Conservation (phyloP, 2,888 invertebrate genomes). For the Fabriciana adippe region DNA sequence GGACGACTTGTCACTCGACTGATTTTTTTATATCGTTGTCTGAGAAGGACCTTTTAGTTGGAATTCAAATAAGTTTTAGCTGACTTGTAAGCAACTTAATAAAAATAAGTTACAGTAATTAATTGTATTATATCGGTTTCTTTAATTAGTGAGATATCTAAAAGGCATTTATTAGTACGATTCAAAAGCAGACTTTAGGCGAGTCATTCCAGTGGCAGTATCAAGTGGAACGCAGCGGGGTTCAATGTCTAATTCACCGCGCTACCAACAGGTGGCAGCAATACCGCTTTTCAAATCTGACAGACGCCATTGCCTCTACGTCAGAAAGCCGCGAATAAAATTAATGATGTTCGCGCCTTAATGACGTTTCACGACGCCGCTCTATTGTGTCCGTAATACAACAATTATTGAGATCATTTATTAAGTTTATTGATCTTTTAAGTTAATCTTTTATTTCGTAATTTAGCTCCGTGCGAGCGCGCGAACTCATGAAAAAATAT, state of each 20-base stretch:
- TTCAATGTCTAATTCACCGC: conserved; percentile 76
- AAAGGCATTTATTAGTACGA: conserved; percentile 39
- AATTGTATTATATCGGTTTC: conserved; percentile 35
- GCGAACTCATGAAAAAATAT: conserved; percentile 78
- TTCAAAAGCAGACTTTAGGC: conserved; percentile 48
- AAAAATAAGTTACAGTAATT: conserved; percentile 24
- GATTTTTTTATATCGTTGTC: conserved; percentile 25
- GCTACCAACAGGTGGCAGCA: conserved; percentile 82
- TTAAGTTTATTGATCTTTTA: conserved; percentile 83
- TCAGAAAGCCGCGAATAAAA: conserved; percentile 82
- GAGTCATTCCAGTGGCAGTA: conserved; percentile 78
- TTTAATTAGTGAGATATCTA: conserved; percentile 40
- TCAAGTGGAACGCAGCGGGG: conserved; percentile 76
- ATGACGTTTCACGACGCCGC: conserved; percentile 81
- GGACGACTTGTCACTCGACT: conserved; percentile 23
- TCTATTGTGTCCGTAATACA: conserved; percentile 82
- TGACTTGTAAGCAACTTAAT: conserved; percentile 15
- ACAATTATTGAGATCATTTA: conserved; percentile 83
- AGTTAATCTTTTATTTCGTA: conserved; percentile 83
- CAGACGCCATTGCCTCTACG: conserved; percentile 81
- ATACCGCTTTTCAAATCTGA: conserved; percentile 78
- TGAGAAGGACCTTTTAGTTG: conserved; percentile 26
- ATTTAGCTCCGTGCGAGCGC: conserved; percentile 78
- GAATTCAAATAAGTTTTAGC: conserved; percentile 25
- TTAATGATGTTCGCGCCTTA: conserved; percentile 82